phyloP scores from a whole-genome alignment of 2,797 vertebrate genomes.

The Heliangelus exortis region DNA sequence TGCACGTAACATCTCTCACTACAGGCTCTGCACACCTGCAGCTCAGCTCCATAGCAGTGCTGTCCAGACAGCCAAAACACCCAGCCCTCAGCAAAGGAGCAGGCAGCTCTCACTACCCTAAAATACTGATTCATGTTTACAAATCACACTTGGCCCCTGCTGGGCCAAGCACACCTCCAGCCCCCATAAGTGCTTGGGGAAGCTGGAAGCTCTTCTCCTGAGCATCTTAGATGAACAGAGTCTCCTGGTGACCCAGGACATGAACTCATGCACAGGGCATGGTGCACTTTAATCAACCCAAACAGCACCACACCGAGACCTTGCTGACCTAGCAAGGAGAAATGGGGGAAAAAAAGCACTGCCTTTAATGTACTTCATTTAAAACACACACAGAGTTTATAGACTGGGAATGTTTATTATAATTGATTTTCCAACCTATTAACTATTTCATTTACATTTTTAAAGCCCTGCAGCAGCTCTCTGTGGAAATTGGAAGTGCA shows the following conservation, averaged over 20 bases:
- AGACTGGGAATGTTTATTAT: slow-evolving; percentile 64
- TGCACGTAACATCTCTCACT: accelerated
- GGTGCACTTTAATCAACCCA: slow-evolving; percentile 68
- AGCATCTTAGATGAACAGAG: neutral
- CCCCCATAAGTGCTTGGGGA: neutral
- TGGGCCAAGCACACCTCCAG: neutral
- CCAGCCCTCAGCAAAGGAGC: neutral
- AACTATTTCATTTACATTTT: slow-evolving; percentile 68
- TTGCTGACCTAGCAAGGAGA: slow-evolving; percentile 53
- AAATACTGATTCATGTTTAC: neutral
- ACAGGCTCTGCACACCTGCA: neutral
- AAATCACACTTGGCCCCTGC: neutral
- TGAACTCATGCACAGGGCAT: neutral
- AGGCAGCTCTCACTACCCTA: neutral
- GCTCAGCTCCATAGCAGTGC: neutral
- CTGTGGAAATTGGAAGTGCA: neutral
- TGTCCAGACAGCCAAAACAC: neutral
- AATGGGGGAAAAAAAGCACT: slow-evolving; percentile 21
- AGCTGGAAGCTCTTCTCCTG: neutral
- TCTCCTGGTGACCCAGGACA: slow-evolving; percentile 36
- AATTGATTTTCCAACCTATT: slow-evolving; percentile 71
- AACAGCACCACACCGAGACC: slow-evolving; percentile 36
- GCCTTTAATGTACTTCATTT: slow-evolving; percentile 66
- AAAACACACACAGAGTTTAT: slow-evolving; percentile 62
- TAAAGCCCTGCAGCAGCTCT: slow-evolving; percentile 21